phyloP scores from a whole-genome alignment of 2,888 invertebrate species.

The Periphyllus acericola region DNA sequence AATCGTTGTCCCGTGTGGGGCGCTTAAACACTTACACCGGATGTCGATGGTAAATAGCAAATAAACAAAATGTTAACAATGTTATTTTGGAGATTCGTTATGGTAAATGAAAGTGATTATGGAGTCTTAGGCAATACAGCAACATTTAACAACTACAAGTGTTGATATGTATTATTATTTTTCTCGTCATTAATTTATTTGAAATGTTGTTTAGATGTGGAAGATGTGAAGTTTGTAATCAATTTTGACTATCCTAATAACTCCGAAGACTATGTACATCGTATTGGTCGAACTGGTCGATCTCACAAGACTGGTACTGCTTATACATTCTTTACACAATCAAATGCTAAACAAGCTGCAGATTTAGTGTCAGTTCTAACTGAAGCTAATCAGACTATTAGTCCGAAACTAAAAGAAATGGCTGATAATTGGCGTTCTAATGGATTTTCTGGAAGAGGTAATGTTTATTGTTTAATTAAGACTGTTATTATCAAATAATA shows the following conservation, averaged over 20 bases:
- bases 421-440: constrained; percentile 67
- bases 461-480: not conserved
- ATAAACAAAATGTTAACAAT: constrained; percentile 59
- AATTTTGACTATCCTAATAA: constrained; percentile 79
- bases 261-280: constrained; percentile 79
- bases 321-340: constrained; percentile 94
- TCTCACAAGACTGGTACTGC: constrained; percentile 84
- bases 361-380: constrained; percentile 90
- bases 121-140: constrained; percentile 31
- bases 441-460: constrained; percentile 60
- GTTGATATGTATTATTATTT: constrained; percentile 63
- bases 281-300: constrained; percentile 78
- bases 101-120: constrained; percentile 51
- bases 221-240: constrained; percentile 79
- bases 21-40: constrained; percentile 59
- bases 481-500: not conserved
- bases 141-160: constrained; percentile 50
- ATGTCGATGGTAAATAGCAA: constrained; percentile 62
- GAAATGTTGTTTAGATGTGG: constrained; percentile 72
- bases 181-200: constrained; percentile 43
- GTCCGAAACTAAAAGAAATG: constrained; percentile 81
- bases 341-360: constrained; percentile 90
- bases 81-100: constrained; percentile 55
- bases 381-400: constrained; percentile 91
- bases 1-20: constrained; percentile 61